phyloP scores from a whole-genome alignment of 1,140 invertebrate genomes.

The Diorhabda elongata region DNA sequence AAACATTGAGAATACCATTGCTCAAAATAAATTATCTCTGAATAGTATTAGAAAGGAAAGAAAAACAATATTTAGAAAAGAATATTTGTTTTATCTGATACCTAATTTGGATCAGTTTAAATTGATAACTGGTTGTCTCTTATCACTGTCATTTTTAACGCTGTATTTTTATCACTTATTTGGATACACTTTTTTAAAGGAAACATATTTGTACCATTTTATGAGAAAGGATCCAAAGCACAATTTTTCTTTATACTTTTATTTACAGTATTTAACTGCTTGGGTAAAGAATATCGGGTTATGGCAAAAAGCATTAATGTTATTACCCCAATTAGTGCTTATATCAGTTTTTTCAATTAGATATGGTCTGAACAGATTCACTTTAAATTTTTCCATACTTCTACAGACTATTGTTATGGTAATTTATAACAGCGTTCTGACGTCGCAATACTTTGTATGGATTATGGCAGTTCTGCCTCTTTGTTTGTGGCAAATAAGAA shows the following conservation, averaged over 20 bases:
- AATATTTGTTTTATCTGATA: slow-evolving; percentile 47
- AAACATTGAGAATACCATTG: slow-evolving; percentile 5
- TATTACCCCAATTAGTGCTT: slow-evolving; percentile 71
- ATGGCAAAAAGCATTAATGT: slow-evolving; percentile 62
- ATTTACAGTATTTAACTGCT: slow-evolving; percentile 82
- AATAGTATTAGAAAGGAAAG: slow-evolving; percentile 8
- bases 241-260: slow-evolving; percentile 97
- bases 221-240: slow-evolving; percentile 86
- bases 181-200: slow-evolving; percentile 83
- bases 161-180: slow-evolving; percentile 70
- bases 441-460: slow-evolving; percentile 98
- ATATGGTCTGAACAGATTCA: slow-evolving; percentile 60
- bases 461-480: slow-evolving; percentile 84
- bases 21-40: not conserved
- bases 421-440: slow-evolving; percentile 92
- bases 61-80: slow-evolving; percentile 40
- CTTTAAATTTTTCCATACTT: slow-evolving; percentile 82
- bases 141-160: slow-evolving; percentile 64
- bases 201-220: slow-evolving; percentile 93
- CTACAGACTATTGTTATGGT: slow-evolving; percentile 85
- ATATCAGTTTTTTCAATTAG: slow-evolving; percentile 67
- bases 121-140: slow-evolving; percentile 61
- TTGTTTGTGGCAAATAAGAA: slow-evolving; percentile 63
- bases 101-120: slow-evolving; percentile 65
- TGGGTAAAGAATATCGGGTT: slow-evolving; percentile 48